Conservation (phyloP, 2,888 invertebrate species). For the Xiphydria camelus region DNA sequence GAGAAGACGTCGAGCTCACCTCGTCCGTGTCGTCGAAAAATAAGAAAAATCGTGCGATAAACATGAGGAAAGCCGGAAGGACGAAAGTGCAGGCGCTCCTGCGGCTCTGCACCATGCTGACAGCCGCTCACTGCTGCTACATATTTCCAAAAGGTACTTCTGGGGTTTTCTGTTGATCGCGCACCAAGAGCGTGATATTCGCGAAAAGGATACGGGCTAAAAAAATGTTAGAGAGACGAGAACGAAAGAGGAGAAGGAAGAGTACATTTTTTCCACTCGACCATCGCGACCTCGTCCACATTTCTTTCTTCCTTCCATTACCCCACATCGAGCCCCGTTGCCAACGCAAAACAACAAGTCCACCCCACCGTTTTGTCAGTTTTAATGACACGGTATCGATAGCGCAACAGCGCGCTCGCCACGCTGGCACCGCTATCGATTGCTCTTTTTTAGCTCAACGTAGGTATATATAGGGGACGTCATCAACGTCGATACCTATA, state of each 20-base stretch:
- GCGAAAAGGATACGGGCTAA: too few species aligned
- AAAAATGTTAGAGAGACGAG: too few species aligned
- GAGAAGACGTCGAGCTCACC: too few species aligned
- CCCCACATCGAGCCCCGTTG: too few species aligned
- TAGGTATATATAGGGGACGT: too few species aligned
- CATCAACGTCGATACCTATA: too few species aligned
- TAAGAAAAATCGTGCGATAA: too few species aligned
- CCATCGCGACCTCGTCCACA: too few species aligned
- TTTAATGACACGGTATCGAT: background rate
- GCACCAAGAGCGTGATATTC: background rate
- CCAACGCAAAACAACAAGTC: background rate
- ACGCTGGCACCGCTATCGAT: too few species aligned
- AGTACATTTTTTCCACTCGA: background rate
- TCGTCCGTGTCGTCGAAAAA: too few species aligned
- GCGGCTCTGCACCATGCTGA: conserved; percentile 41
- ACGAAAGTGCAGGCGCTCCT: conserved; percentile 45
- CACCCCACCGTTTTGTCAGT: background rate
- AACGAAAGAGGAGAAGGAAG: background rate
- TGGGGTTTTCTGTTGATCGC: background rate
- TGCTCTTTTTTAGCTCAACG: too few species aligned
- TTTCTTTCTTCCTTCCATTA: too few species aligned
- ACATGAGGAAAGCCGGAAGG: conserved; percentile 23
- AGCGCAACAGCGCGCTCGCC: background rate
- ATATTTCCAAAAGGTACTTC: conserved; percentile 50
- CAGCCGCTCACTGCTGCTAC: conserved; percentile 49